Evolutionary conservation across 1,140 invertebrate species (phyloP), one percentile per base, ranked within the genome.

Genomic region (Meteorus sp.): DNA sequence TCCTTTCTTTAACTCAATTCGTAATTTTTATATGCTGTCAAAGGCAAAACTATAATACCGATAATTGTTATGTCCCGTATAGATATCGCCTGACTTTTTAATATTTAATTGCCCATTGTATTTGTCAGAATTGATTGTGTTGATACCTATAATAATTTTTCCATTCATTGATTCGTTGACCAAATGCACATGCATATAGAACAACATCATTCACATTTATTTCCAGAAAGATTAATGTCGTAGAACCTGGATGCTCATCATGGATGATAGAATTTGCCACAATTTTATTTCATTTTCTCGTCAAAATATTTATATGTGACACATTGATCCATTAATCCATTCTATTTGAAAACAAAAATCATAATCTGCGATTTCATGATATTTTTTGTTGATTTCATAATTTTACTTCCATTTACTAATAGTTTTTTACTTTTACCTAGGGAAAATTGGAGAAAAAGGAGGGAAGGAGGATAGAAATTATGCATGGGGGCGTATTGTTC

Each of bases 371-470:
- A 19, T 43, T 31, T 69, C 65, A 59, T 67, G 41, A 25, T 61
- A 61, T 69, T 70, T 69, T 45, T 72, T 69, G 67, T 44, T 69
- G 74, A 51, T 67, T 70, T 74, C 72, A 71, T 59, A 66, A 73
- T 73, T 73, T 74, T 72, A n/a, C n/a, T n/a, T 70, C 55, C 70
- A 75, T 71, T 75, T 76, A 78, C 76, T 80, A 80, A 80, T 80
- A 80, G 77, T 69, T 74, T 77, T 79, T 80, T 80, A 74, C 75
- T 80, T 79, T 79, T 61, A 79, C 68, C 45, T 27, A 78, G 75
- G 76, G 66, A 66, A 61, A 67, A 68, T 69, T 47, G 63, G 59
- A 63, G 62, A 66, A 65, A 66, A 20, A 31, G 65, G 66, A 71
- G 70, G 68, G 63, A 73, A 76, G 71, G 70, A 73, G 70, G 70